A percentile compares a stretch with the other conserved stretches of the same genome.
These are phyloP conservation scores for Phylloscopus trochilus DNA, from an alignment of 2,113 vertebrate species.

Conservation along the genomic window DNA sequence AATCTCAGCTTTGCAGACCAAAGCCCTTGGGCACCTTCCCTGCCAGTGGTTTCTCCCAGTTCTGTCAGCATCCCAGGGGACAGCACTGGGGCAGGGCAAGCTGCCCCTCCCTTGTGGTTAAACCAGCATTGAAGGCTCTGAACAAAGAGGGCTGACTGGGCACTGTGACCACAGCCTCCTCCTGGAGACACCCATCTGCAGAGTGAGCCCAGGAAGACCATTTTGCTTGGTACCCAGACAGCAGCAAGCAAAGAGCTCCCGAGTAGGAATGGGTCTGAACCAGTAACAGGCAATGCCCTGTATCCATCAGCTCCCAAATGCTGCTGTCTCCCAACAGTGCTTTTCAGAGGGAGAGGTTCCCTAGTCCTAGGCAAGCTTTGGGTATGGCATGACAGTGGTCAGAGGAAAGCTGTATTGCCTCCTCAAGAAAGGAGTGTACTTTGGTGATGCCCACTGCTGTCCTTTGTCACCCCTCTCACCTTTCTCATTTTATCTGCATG, in stretches of 20 bases:
- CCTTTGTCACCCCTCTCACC: neutral
- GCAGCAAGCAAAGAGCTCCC: neutral
- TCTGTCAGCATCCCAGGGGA: neutral
- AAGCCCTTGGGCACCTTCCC: neutral
- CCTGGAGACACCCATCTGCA: neutral
- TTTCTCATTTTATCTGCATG: neutral
- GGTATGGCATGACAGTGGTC: neutral
- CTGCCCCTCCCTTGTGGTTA: neutral
- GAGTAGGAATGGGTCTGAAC: neutral
- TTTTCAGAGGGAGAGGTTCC: neutral
- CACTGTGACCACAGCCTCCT: neutral
- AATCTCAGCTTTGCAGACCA: neutral
- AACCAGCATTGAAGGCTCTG: neutral
- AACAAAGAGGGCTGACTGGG: neutral
- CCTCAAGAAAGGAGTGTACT: neutral
- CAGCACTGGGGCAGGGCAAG: neutral
- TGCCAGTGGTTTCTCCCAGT: neutral
- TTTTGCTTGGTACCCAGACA: neutral
- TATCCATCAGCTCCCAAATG: neutral
- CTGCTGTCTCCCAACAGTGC: neutral
- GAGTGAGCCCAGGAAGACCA: neutral
- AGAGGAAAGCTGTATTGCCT: neutral
- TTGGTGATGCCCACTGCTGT: rapidly evolving
- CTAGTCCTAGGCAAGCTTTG: neutral
- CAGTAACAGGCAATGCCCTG: rapidly evolving